Base-by-base conservation (phyloP, 2,888 invertebrate species). In the Lampropteryx suffumata region DNA sequence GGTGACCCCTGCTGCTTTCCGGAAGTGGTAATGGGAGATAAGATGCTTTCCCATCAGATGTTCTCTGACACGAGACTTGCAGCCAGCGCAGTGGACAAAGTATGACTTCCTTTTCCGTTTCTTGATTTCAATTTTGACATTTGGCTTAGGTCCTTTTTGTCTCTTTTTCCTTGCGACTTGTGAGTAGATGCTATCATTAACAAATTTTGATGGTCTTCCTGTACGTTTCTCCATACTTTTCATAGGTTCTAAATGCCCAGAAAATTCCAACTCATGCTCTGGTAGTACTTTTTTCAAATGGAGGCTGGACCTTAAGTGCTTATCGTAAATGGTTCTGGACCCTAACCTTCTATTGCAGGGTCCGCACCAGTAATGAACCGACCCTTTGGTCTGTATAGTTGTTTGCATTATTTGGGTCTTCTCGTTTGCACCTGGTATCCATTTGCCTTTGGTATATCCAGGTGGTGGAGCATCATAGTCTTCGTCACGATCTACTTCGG, bases 21-120 rank as follows among this genome's bases (percentile, higher is more conserved):
- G 92, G 66, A 94, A 95, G 79, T 97, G 97, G 76, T 94, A 96
- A 74, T 95, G 95, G 0, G 96, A 96, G 64, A 97, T 94, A 52
- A 98, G 90, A 84, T 96, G 96, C 73, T 96, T 96, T 29, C 96
- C 96, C 86, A 96, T 94, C 58, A 94, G 82, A 65, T 93, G 92
- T 4, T 91, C 90, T 50, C 92, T 91, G 32, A 96, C 94, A 57
- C 93, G 92, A 24, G 94, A 93, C 49, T 92, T 92, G 68, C 96
- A 96, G 35, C 94, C 94, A 41, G 93, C 92, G 73, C 96, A 96
- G 61, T 92, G 91, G 0, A 94, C 84, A 48, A 92, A 92, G 50
- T 90, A 89, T 42, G 92, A 90, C 41, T 91, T 92, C 7, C 95
- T 87, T 29, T 89, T 91, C 29, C 92, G 82, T 65, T 91, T 91